Conservation (phyloP, 2,797 vertebrate genomes). For the Hippopotamyrus pictus region DNA sequence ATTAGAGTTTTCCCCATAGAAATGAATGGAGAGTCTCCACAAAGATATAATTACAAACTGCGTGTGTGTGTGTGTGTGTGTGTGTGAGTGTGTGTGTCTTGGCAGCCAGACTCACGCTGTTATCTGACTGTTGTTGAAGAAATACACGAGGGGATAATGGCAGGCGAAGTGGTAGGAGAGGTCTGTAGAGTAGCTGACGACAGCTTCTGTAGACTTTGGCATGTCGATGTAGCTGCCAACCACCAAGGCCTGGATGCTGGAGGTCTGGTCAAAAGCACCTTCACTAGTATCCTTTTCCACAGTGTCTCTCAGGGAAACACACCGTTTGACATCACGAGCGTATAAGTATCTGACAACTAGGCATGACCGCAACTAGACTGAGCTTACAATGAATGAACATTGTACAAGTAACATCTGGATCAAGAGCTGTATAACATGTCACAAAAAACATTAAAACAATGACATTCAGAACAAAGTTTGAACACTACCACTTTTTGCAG, state of each 20-base stretch:
- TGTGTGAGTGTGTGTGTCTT: not conserved
- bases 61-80: not conserved
- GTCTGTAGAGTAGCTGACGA: slow-evolving; percentile 34
- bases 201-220: not conserved
- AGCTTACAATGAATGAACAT: not conserved
- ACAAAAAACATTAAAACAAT: not conserved
- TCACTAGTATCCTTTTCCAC: slow-evolving; percentile 1
- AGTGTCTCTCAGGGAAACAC: slow-evolving; percentile 13
- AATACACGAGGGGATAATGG: slow-evolving; percentile 35
- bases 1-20: not conserved
- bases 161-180: slow-evolving; percentile 39
- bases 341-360: not conserved
- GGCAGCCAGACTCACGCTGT: slow-evolving; percentile 29
- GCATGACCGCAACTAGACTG: not conserved
- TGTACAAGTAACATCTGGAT: not conserved
- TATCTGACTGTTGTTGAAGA: slow-evolving; percentile 36
- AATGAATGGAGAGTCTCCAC: not conserved
- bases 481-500: not conserved
- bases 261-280: slow-evolving; percentile 26
- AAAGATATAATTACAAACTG: not conserved
- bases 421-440: not conserved
- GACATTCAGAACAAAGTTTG: not conserved
- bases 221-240: slow-evolving; percentile 35
- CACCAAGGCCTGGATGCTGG: slow-evolving; percentile 29
- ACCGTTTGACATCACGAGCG: not conserved